Percentiles rank a stretch among this genome's conserved stretches.
phyloP scores from a whole-genome alignment of 2,888 invertebrate genomes.

The Lysandra coridon region DNA sequence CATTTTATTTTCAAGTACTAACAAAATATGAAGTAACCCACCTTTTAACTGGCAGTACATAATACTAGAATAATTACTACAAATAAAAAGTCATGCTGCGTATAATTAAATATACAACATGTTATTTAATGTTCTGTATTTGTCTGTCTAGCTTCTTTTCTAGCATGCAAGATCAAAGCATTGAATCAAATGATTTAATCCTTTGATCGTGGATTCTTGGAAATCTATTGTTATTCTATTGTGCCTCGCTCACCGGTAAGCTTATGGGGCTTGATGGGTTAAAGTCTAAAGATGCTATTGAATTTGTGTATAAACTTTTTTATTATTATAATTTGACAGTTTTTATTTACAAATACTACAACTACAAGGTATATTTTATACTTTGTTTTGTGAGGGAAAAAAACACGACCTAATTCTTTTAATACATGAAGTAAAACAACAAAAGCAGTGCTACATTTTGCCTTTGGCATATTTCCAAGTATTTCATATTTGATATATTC shows the following conservation, averaged over 20 bases:
- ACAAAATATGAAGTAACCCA: not conserved
- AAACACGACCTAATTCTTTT: not conserved
- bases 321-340: not conserved
- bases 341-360: not conserved
- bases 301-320: slow-evolving; percentile 17
- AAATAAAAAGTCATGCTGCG: too few species aligned
- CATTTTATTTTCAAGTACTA: not conserved
- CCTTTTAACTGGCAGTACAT: not conserved
- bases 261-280: too few species aligned
- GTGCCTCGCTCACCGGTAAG: too few species aligned
- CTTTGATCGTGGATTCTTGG: too few species aligned
- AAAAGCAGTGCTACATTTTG: not conserved
- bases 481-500: not conserved
- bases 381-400: not conserved
- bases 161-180: too few species aligned
- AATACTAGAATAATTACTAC: not conserved
- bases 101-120: too few species aligned
- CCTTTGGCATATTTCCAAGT: slow-evolving; percentile 1
- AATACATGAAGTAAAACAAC: not conserved
- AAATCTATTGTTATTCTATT: too few species aligned
- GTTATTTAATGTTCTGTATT: too few species aligned
- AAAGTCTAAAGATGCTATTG: not conserved
- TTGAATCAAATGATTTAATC: too few species aligned
- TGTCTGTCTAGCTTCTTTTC: too few species aligned
- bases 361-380: slow-evolving; percentile 3